phyloP scores from a whole-genome alignment of 2,797 vertebrate genomes.

The Coracias cyanogaster region DNA sequence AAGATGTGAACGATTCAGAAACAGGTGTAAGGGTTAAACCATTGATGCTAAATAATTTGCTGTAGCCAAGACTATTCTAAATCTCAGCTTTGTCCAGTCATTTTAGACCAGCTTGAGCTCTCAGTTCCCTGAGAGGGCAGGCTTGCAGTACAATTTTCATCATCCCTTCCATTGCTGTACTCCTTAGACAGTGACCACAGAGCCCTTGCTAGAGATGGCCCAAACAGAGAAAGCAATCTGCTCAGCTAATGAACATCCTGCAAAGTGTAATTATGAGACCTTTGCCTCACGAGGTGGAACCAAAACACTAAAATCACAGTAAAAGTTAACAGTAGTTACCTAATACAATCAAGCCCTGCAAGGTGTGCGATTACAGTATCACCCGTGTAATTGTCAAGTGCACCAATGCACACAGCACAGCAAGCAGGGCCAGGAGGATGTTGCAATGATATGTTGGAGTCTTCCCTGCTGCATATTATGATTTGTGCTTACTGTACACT shows the following conservation, averaged over 20 bases:
- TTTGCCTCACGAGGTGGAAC: slow-evolving; percentile 39
- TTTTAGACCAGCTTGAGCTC: not conserved
- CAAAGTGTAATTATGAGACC: slow-evolving; percentile 13
- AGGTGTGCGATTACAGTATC: not conserved
- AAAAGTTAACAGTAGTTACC: slow-evolving; percentile 16
- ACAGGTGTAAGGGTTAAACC: not conserved
- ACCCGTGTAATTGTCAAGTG: not conserved
- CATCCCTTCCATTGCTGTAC: not conserved
- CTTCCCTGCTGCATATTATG: slow-evolving; percentile 27
- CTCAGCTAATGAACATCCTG: slow-evolving; percentile 28
- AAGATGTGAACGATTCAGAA: slow-evolving; percentile 22
- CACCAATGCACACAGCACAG: not conserved
- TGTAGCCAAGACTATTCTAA: slow-evolving; percentile 14
- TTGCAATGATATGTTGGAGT: not conserved
- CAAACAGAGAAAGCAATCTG: slow-evolving; percentile 34
- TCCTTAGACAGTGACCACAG: not conserved
- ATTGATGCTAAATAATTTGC: not conserved
- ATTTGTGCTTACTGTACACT: slow-evolving; percentile 31
- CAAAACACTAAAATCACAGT: slow-evolving; percentile 34
- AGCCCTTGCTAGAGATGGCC: slow-evolving; percentile 7
- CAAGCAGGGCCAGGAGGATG: not conserved
- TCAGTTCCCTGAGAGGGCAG: not conserved
- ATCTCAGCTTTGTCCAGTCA: slow-evolving; percentile 21
- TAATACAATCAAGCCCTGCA: not conserved
- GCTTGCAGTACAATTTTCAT: not conserved